Evolutionary conservation across 1,140 invertebrate species (phyloP), one percentile per base, ranked within the genome.

Genomic region (Holotrichia oblita): DNA sequence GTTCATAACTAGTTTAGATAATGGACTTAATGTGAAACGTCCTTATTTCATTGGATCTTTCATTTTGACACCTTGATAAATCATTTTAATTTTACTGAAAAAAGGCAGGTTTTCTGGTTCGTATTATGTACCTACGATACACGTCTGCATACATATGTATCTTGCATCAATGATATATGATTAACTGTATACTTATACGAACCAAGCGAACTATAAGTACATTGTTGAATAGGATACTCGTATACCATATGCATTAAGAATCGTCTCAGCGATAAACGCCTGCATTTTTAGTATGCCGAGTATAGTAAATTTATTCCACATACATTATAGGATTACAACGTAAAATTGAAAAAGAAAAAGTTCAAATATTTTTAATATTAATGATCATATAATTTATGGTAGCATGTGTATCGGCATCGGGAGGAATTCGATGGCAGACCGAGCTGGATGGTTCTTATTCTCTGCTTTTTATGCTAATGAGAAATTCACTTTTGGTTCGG

Each of bases 401-500:
- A 69, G 61, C 61, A 69, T 69, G 61, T 69, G 61, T 20, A 69
- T 69, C 61, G 48, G 61, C 61, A 69, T 34, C 61, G 61, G 61
- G 17, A 69, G 61, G 61, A 69, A 69, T 69, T 69, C 61, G 61
- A 69, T 27, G 61, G 61, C 61, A 27, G 61, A 69, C 61, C 20
- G 61, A 27, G 48, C 48, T n/a, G 61, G 61, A 69, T 69, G 61
- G 61, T 20, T 74, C 34, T n/a, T 34, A 40, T 44, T 40, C 77
- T 44, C 64, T 73, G 77, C 69, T 76, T 76, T 73, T 44, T 79
- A 79, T 79, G 78, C 78, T 75, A 79, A 79, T 79, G 73, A 79
- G 78, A 55, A 55, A 55, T 78, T 72, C 77, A 78, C 77, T 78
- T 78, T 78, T 72, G 77, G 44, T 40, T 78, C 64, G 64, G 77